phyloP scores from a whole-genome alignment of 2,888 invertebrate species.

The Macrophya annulata region DNA sequence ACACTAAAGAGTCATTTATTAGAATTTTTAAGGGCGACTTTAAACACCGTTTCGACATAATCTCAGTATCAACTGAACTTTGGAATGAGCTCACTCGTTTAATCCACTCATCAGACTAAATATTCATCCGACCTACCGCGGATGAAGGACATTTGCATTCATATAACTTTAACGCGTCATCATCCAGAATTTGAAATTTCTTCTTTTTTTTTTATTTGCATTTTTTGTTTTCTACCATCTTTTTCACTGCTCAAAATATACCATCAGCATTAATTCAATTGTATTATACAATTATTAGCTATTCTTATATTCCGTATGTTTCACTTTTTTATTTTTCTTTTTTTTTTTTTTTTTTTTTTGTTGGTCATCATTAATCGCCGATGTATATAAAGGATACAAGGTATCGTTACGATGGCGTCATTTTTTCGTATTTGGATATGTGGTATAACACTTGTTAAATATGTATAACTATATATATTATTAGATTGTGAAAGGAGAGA shows the following conservation, averaged over 20 bases:
- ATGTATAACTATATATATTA: neutral
- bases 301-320: too few species aligned
- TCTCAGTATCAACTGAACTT: neutral
- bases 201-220: neutral
- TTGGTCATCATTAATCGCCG: constrained; percentile 2
- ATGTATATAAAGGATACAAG: neutral
- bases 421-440: constrained; percentile 12
- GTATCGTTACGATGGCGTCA: neutral
- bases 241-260: neutral
- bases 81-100: constrained; percentile 22
- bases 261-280: neutral
- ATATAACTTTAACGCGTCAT: constrained; percentile 23
- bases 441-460: neutral
- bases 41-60: constrained; percentile 8
- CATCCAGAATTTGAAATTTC: neutral
- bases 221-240: neutral
- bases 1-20: constrained; percentile 5
- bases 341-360: neutral
- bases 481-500: neutral
- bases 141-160: constrained; percentile 8
- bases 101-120: constrained; percentile 33
- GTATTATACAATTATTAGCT: neutral
- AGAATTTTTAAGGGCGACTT: neutral
- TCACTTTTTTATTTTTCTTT: neutral
- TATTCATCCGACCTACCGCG: constrained; percentile 33